Evolutionary conservation across 2,113 vertebrate genomes (phyloP).

Genomic region (Sitta europaea): DNA sequence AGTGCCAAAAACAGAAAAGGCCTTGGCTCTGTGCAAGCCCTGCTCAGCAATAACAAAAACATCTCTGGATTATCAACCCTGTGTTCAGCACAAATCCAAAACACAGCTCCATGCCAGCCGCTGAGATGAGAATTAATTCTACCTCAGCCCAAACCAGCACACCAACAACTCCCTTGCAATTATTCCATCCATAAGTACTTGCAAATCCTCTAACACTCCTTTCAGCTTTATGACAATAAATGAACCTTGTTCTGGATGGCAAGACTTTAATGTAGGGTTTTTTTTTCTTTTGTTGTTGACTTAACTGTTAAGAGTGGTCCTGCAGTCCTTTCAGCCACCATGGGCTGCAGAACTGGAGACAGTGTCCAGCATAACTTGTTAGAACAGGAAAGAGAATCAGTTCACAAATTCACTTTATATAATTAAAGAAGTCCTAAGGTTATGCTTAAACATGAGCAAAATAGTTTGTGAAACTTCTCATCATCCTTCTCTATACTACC

Average conservation of each 20-base stretch:
- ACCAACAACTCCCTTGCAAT: not conserved
- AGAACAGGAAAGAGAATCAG: not conserved
- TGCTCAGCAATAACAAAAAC: not conserved
- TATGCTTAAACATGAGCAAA: not conserved
- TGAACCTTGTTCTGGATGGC: not conserved
- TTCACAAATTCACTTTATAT: not conserved
- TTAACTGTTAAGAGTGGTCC: not conserved
- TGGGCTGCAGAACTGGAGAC: not conserved
- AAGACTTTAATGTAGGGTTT: not conserved
- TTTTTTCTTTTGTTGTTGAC: not conserved
- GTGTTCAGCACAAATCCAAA: not conserved
- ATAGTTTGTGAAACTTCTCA: slow-evolving; percentile 8
- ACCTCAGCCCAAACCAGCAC: not conserved
- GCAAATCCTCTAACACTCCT: not conserved
- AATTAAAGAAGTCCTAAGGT: not conserved
- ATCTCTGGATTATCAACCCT: not conserved
- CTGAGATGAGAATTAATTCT: not conserved
- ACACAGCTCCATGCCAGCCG: accelerated
- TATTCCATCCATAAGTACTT: not conserved
- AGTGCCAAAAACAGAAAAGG: not conserved
- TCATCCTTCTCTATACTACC: slow-evolving; percentile 24
- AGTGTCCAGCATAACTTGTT: not conserved
- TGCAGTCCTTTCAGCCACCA: not conserved
- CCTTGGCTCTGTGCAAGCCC: not conserved
- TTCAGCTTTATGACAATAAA: not conserved